Base-by-base conservation (phyloP, 2,888 invertebrate genomes). In the Hylaea fasciaria region DNA sequence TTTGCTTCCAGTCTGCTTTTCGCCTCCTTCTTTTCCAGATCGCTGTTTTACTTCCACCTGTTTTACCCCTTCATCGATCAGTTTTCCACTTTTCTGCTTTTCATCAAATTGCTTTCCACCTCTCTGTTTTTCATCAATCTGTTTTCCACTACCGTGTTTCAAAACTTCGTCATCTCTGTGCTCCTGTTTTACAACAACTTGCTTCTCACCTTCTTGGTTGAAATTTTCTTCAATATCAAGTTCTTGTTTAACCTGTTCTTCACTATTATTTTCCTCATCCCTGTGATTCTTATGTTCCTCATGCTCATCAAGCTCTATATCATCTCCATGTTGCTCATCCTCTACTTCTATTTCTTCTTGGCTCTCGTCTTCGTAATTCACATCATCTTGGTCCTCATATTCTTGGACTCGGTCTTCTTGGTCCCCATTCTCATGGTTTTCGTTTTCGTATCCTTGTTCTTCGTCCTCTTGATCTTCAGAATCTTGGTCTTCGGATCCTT, bases 341-440 rank as follows among this genome's bases (percentile, higher is more conserved):
- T 57, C 49, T 0, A n/a, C 40, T 22, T 43, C 43, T 2, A 43
- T 45, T 49, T 48, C 41, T 41, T 40, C 32, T 47, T n/a, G n/a
- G n/a, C n/a, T n/a, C n/a, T 22, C 22, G 5, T 22, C 22, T 5
- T 22, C 22, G 22, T 47, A 14, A 43, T 22, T 13, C 0, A 50
- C 49, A 8, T 32, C 32, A 32, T 40, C 49, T 14, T 49, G 16
- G 10, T 50, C 32, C 3, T 53, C 54, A 11, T 58, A 17, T 35
- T 53, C 57, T 9, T 64, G 44, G 9, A 35, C 14, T 12, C 41
- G 12, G 4, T 58, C 32, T 14, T 55, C 57, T 52, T 55, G 35
- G 29, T 37, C 41, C 8, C 49, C 49, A n/a, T 49, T 9, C 11
- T 16, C 29, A n/a, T n/a, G n/a, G n/a, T n/a, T n/a, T n/a, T 13